Evolutionary conservation across 1,140 invertebrate species (phyloP).

Genomic region (Rhopalosiphum maidis): DNA sequence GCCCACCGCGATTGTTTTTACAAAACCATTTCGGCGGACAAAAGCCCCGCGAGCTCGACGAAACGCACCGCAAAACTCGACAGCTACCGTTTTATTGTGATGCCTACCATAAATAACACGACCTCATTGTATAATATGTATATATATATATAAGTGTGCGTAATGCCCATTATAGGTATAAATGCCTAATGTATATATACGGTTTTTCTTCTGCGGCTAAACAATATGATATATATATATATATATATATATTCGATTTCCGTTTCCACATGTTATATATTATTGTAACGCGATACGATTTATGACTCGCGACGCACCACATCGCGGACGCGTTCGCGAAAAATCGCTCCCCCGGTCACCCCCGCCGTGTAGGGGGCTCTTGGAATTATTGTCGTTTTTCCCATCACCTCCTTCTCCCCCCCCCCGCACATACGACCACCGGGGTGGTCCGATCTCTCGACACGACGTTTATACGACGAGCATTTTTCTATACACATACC

Average conservation of each 20-base stretch:
- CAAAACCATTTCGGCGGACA: slow-evolving; percentile 12
- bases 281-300: slow-evolving; percentile 27
- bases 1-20: slow-evolving; percentile 4
- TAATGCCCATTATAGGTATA: neutral
- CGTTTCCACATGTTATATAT: neutral
- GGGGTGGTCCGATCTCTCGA: slow-evolving; percentile 8
- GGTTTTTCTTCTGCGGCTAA: neutral
- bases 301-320: neutral
- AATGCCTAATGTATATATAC: neutral
- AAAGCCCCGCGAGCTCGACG: neutral
- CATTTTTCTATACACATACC: neutral
- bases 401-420: neutral
- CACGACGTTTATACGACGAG: neutral
- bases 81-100: neutral
- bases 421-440: neutral
- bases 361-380: neutral
- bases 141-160: neutral
- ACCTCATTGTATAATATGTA: neutral
- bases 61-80: slow-evolving; percentile 26
- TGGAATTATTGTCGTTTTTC: neutral
- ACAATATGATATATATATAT: neutral
- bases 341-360: neutral
- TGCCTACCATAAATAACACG: neutral
- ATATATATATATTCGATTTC: neutral
- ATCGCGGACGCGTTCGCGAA: neutral